Base-by-base conservation (phyloP, 1,140 invertebrate genomes). In the Aphidius ervi region DNA sequence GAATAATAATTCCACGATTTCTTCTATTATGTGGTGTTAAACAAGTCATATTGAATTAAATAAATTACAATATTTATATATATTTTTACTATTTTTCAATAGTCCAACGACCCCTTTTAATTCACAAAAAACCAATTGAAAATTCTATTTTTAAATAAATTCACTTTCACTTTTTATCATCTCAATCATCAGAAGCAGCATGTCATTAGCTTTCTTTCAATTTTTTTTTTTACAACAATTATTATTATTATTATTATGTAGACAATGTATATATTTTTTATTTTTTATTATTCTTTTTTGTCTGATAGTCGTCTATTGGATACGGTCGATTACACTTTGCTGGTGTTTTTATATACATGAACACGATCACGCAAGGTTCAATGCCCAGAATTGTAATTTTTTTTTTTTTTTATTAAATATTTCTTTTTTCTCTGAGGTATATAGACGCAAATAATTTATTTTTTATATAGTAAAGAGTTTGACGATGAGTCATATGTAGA, bases 31-130 rank as follows among this genome's bases (percentile, higher is more conserved):
- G 65, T 6, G 72, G 63, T 46, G 74, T 65, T 6, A 76, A 76
- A 54, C 78, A 80, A 47, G 77, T 76, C 76, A 79, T 80, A 16
- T 47, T 40, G 10, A 39, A 42, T 42, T n/a, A 55, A 16, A 16
- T 16, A 16, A 16, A 16, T 16, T 45, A 31, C 40, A 46, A 46
- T 46, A 41, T 54, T 20, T 0, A 37, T 16, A 16, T 16, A 16
- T 16, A 16, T 16, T 16, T 54, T 42, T 37, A 54, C 52, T 40
- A 54, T 41, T 37, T 54, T 54, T 40, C 10, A 8, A 8, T 43
- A 31, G 57, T 58, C 5, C 57, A 45, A 58, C 49, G 46, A 58
- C 39, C 43, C 65, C 66, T 52, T 54, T 54, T 5, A 54, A 40
- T 39, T 39, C 42, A 5, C 39, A 54, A 16, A 16, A 16, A 16